These are phyloP conservation scores for Nycticryphes semicollaris DNA, from an alignment of 2,113 vertebrate genomes.

Conservation along the genomic window DNA sequence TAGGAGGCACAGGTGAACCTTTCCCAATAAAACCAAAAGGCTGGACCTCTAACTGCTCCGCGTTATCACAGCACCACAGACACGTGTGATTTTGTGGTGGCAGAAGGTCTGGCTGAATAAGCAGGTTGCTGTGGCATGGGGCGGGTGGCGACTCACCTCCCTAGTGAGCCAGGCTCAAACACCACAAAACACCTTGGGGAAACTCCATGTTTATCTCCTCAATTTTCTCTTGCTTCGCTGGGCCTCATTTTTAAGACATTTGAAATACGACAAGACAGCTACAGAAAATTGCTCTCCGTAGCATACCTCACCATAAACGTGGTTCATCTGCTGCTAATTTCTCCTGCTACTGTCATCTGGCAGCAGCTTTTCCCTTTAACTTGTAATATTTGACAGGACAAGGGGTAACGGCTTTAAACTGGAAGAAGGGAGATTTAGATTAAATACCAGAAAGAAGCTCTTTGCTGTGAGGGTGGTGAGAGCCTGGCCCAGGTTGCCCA, in stretches of 20 bases:
- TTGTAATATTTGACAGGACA: background rate
- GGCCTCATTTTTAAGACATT: background rate
- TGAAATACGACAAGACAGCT: background rate
- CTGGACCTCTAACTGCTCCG: background rate
- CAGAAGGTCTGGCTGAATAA: background rate
- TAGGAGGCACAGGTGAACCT: background rate
- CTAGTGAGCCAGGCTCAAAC: background rate
- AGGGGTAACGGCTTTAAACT: too few relatives aligned
- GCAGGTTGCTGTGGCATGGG: background rate
- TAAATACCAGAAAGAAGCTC: too few relatives aligned
- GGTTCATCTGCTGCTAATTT: background rate
- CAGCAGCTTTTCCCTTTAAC: background rate
- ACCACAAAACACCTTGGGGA: background rate
- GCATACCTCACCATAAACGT: background rate
- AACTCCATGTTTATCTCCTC: background rate
- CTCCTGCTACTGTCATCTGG: background rate
- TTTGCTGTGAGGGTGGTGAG: too few relatives aligned
- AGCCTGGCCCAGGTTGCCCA: too few relatives aligned
- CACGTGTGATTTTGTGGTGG: accelerated
- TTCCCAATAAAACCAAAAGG: background rate
- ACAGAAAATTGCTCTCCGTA: background rate
- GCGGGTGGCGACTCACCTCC: accelerated
- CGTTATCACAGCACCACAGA: accelerated
- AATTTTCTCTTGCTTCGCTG: background rate
- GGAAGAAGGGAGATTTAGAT: too few relatives aligned